phyloP scores from a whole-genome alignment of 2,797 vertebrate genomes.

The Spea hammondii region DNA sequence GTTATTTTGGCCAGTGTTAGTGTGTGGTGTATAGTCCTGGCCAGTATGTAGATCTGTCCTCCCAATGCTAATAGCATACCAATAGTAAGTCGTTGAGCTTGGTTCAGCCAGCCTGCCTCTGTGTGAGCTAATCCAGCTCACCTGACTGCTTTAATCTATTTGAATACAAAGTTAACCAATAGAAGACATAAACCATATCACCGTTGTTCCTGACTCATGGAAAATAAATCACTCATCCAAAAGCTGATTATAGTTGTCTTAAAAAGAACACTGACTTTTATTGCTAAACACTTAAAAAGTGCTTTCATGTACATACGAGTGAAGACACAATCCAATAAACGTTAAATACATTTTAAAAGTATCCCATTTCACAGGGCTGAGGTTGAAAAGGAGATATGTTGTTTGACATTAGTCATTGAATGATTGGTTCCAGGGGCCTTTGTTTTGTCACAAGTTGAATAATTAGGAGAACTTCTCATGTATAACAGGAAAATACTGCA shows the following conservation, averaged over 20 bases:
- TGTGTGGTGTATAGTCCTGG: too few relatives aligned
- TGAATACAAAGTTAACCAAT: background rate
- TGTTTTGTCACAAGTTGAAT: background rate
- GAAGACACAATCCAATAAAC: background rate
- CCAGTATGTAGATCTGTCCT: too few relatives aligned
- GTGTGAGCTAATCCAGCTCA: background rate
- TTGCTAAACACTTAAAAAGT: background rate
- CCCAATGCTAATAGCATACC: too few relatives aligned
- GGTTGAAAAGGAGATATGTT: background rate
- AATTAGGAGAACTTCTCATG: background rate
- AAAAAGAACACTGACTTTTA: background rate
- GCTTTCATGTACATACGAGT: background rate
- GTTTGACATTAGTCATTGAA: conserved; percentile 6
- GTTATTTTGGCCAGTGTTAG: too few relatives aligned
- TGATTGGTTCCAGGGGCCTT: conserved; percentile 1
- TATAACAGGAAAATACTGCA: background rate
- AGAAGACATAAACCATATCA: background rate
- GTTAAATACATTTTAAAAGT: background rate
- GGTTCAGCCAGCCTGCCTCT: background rate
- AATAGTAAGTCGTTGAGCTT: too few relatives aligned
- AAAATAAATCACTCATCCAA: conserved; percentile 1
- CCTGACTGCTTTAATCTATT: background rate
- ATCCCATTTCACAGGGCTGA: background rate
- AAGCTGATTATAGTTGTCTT: background rate
- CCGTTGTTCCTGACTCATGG: background rate